Evolutionary conservation across 2,113 vertebrate genomes (phyloP).

Genomic region (Myocastor coypus): DNA sequence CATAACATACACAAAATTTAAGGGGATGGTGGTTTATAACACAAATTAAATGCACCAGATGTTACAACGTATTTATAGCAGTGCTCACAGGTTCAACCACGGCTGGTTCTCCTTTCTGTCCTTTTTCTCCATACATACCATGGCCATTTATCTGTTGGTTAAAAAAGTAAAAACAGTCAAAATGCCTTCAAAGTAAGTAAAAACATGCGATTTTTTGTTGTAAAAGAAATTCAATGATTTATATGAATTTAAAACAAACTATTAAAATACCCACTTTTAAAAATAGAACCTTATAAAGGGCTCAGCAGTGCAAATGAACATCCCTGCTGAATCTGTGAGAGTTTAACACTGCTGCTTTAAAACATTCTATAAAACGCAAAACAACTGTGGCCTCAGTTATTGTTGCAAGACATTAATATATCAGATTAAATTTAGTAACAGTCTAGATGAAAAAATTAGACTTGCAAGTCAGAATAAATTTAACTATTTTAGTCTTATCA

Average conservation of each 20-base stretch:
- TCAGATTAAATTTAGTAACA: slow-evolving; percentile 23
- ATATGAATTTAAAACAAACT: neutral
- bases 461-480: neutral
- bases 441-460: neutral
- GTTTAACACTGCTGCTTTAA: neutral
- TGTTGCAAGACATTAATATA: neutral
- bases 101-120: slow-evolving; percentile 97
- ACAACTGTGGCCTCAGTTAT: neutral
- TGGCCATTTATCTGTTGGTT: slow-evolving; percentile 89
- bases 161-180: slow-evolving; percentile 60
- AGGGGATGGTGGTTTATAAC: neutral
- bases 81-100: slow-evolving; percentile 97
- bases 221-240: neutral
- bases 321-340: neutral
- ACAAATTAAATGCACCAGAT: neutral
- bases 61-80: neutral
- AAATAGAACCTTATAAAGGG: neutral
- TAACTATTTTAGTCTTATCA: neutral
- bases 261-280: neutral
- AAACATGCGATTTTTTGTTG: neutral
- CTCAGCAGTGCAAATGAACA: neutral
- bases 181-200: slow-evolving; percentile 33
- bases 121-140: slow-evolving; percentile 93
- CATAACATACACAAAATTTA: neutral
- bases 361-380: neutral